A percentile compares a stretch with the other conserved stretches of the same genome.
phyloP scores from a whole-genome alignment of 2,113 vertebrate genomes.

The Pteropus alecto region DNA sequence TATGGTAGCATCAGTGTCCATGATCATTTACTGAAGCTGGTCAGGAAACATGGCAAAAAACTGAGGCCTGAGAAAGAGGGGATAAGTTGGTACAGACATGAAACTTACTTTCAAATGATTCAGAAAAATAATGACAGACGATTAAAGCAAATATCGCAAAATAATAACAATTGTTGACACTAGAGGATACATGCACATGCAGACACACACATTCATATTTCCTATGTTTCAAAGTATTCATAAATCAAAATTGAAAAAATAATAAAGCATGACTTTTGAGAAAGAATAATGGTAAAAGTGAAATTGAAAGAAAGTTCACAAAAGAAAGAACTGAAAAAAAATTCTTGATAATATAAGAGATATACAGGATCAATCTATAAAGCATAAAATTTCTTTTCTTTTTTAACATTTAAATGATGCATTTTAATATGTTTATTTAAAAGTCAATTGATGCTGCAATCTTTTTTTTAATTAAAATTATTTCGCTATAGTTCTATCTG shows the following conservation, averaged over 20 bases:
- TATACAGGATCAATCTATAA: not conserved
- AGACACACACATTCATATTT: not conserved
- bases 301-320: not conserved
- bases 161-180: not conserved
- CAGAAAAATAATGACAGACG: not conserved
- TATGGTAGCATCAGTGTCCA: not conserved
- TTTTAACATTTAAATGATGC: not conserved
- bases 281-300: not conserved
- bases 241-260: not conserved
- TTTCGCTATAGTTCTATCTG: not conserved
- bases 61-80: not conserved
- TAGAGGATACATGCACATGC: not conserved
- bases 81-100: not conserved
- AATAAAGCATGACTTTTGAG: not conserved
- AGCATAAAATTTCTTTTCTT: not conserved
- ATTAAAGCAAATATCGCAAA: not conserved
- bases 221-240: not conserved
- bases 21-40: fast-evolving
- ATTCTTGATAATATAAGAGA: not conserved
- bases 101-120: not conserved
- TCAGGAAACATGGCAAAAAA: not conserved
- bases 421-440: not conserved
- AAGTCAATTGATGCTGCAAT: not conserved
- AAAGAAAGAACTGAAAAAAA: not conserved
- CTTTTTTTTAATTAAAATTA: not conserved